phyloP scores from a whole-genome alignment of 2,888 invertebrate genomes.

The Theretra japonica region DNA sequence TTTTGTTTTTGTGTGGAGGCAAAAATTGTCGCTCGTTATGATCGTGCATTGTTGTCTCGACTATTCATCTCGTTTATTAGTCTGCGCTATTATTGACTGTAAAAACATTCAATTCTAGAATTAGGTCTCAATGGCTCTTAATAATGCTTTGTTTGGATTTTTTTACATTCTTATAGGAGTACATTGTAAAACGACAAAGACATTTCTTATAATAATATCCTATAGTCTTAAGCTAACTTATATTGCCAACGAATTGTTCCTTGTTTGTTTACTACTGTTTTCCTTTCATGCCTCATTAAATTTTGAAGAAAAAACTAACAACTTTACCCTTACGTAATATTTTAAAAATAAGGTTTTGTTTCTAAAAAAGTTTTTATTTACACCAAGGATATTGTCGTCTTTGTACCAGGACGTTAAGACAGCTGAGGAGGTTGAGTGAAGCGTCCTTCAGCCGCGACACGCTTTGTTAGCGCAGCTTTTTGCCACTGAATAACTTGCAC shows the following conservation, averaged over 20 bases:
- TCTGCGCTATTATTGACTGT: neutral
- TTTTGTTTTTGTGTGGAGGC: conserved; percentile 41
- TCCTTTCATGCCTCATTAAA: no score
- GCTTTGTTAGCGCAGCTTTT: conserved; percentile 59
- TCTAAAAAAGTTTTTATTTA: neutral
- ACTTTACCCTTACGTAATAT: neutral
- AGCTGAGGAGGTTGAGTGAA: conserved; percentile 48
- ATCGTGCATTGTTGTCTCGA: conserved; percentile 35
- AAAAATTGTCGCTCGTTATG: conserved; percentile 36
- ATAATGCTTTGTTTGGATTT: no score
- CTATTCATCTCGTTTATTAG: neutral
- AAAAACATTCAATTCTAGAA: no score
- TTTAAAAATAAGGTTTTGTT: neutral
- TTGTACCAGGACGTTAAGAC: conserved; percentile 54
- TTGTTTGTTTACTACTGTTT: no score
- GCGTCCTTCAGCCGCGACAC: conserved; percentile 49
- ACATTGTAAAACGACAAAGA: no score
- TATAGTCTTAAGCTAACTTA: no score
- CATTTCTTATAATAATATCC: no score
- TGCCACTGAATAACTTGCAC: conserved; percentile 48
- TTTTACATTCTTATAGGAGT: no score
- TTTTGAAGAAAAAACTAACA: no score
- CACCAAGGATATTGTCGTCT: conserved; percentile 1
- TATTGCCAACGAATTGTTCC: no score
- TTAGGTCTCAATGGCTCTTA: no score